phyloP scores from a whole-genome alignment of 35 echinoderm and acorn worm species.

The Anneissia japonica region DNA sequence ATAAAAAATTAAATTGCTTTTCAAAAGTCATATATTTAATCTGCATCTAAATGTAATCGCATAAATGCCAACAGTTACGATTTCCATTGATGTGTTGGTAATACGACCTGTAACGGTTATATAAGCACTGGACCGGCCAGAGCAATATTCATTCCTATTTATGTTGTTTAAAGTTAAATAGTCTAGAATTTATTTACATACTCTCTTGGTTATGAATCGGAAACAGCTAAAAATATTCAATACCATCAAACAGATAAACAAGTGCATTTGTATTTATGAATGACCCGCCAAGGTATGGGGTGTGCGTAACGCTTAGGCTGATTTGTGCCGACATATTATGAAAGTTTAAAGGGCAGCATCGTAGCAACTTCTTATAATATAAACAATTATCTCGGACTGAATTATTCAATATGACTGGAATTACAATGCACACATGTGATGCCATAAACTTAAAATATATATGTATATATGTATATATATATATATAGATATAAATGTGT shows the following conservation, averaged over 20 bases:
- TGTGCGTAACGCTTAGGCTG: background rate
- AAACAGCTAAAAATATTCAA: background rate
- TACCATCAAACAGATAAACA: background rate
- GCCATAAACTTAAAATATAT: background rate
- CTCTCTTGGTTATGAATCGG: too few species aligned
- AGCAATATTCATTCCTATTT: background rate
- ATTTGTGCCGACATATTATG: background rate
- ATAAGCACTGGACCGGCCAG: background rate
- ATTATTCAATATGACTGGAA: background rate
- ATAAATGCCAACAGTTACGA: too few species aligned
- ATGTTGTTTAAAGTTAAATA: background rate
- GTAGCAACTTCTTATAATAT: background rate
- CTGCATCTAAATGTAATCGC: too few species aligned
- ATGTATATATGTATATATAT: background rate
- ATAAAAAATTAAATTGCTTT: background rate
- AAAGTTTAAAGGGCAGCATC: background rate
- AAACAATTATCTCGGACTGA: background rate
- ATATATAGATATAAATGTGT: background rate
- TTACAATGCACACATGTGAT: background rate
- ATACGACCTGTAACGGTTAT: too few species aligned
- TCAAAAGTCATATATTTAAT: too few species aligned
- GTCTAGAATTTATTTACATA: background rate
- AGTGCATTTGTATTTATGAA: background rate
- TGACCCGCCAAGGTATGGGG: background rate
- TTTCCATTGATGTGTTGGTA: too few species aligned